phyloP scores from a whole-genome alignment of 2,113 vertebrate species.

The Urocitellus parryii region DNA sequence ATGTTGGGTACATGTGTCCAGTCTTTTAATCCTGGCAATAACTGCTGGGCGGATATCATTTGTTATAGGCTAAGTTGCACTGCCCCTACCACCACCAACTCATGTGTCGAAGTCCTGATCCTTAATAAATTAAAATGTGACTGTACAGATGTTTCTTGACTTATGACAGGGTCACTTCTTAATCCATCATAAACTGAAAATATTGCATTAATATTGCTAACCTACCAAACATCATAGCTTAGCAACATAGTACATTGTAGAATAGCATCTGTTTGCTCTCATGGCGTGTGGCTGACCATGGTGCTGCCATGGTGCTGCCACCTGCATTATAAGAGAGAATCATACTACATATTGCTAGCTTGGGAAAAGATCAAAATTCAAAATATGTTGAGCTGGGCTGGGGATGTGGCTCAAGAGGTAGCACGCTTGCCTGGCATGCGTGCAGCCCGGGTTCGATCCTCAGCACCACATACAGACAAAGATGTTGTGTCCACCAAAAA shows the following conservation, averaged over 20 bases:
- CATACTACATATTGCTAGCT: neutral
- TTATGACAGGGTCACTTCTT: neutral
- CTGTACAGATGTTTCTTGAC: neutral
- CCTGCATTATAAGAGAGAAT: neutral
- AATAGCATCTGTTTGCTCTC: accelerated
- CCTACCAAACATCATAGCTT: neutral
- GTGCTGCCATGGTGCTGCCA: no score
- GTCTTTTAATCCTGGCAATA: neutral
- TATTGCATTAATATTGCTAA: neutral
- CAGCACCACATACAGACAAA: no score
- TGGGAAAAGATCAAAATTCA: neutral
- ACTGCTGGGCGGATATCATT: neutral
- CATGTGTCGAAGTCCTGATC: neutral
- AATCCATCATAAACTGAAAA: neutral
- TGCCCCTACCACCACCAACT: neutral
- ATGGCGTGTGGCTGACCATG: accelerated
- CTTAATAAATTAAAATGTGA: neutral
- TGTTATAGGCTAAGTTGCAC: neutral
- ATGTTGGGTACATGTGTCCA: no score
- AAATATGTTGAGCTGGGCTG: neutral
- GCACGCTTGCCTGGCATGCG: no score
- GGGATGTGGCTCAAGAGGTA: no score
- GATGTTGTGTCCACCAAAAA: no score
- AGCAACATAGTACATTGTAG: no score
- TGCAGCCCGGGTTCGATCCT: no score